Percentiles rank a stretch among this genome's conserved stretches.
Conservation (phyloP, 1,140 invertebrate species). For the Daktulosphaira vitifoliae region DNA sequence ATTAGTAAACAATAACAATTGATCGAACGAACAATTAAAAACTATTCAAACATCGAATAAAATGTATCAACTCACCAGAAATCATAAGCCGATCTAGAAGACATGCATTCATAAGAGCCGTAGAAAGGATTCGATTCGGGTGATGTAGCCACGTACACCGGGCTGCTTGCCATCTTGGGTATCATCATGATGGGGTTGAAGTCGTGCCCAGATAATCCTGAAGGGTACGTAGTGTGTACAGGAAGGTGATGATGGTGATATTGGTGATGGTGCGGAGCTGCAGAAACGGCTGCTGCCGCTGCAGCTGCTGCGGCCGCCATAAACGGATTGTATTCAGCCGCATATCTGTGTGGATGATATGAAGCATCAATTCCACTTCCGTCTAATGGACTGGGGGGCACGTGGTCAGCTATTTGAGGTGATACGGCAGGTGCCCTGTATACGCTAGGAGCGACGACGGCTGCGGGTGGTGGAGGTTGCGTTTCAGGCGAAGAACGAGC, state of each 20-base stretch:
- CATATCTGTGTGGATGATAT: background rate
- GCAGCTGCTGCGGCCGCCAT: background rate
- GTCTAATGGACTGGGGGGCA: background rate
- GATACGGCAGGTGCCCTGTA: background rate
- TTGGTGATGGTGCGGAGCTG: background rate
- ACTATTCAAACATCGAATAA: too few relatives aligned
- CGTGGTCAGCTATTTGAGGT: background rate
- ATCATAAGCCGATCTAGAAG: background rate
- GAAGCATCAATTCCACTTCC: background rate
- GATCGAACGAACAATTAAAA: background rate
- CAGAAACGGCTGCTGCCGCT: background rate
- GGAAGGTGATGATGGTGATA: background rate
- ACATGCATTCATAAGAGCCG: background rate
- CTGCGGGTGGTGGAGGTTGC: background rate
- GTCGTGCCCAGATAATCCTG: background rate
- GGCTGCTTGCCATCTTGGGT: background rate
- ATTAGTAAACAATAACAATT: background rate
- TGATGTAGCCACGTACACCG: background rate
- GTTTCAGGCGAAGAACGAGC: background rate
- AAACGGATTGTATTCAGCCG: slow-evolving; percentile 1
- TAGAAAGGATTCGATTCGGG: slow-evolving; percentile 13
- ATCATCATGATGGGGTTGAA: background rate
- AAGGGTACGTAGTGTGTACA: background rate
- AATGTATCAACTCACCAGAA: background rate
- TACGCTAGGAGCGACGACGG: background rate